Percentiles rank a stretch among this genome's conserved stretches.
These are phyloP conservation scores for Myrmecophaga tridactyla DNA, from an alignment of 2,113 vertebrate genomes.

Conservation along the genomic window DNA sequence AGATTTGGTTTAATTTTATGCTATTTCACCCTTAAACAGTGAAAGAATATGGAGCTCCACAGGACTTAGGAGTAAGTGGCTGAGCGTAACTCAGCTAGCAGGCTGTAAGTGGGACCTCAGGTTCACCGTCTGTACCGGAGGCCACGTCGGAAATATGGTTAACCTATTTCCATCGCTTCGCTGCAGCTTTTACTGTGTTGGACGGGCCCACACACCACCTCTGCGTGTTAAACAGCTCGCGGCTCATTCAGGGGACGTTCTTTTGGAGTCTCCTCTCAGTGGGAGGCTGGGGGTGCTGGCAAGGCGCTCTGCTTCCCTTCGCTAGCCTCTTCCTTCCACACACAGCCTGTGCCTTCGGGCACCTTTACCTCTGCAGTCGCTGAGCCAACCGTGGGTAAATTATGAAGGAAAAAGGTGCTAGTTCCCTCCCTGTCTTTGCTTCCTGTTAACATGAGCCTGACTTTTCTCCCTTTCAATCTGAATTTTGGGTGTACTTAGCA, in stretches of 20 bases:
- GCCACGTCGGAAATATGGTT: too few species aligned
- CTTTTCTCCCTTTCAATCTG: background rate
- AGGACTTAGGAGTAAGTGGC: background rate
- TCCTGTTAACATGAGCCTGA: background rate
- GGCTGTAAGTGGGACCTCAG: too few species aligned
- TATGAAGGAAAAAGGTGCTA: background rate
- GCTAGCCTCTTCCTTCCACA: background rate
- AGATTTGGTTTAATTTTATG: background rate
- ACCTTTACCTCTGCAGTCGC: background rate
- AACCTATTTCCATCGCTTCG: too few species aligned
- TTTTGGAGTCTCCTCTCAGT: rapidly evolving
- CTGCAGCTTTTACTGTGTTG: background rate
- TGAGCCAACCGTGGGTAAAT: background rate
- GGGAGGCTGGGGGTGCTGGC: background rate
- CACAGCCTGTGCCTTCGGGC: background rate
- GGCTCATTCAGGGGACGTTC: background rate
- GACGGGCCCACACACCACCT: background rate
- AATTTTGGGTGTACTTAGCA: background rate
- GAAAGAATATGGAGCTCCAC: background rate
- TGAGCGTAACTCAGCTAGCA: background rate
- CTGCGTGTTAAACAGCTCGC: too few species aligned
- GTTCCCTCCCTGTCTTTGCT: background rate
- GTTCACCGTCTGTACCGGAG: too few species aligned
- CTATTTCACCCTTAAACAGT: background rate
- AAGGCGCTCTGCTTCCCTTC: background rate